Evolutionary conservation across 2,113 vertebrate genomes (phyloP), one percentile per base, ranked within the genome.

Genomic region (Tragulus kanchil): DNA sequence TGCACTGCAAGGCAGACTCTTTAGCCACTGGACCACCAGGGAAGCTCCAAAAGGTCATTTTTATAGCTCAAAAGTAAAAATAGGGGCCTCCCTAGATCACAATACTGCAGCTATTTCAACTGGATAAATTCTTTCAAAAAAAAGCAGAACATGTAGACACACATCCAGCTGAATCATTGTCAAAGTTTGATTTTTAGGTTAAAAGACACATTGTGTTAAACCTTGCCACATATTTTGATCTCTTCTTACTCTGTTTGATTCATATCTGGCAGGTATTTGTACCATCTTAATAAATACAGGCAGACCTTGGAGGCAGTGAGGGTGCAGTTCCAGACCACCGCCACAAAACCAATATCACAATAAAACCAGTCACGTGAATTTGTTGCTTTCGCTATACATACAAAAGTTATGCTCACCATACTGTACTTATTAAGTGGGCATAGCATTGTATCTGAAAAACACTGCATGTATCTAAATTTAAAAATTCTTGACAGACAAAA

Each of bases 71-170:
- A 59, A 10, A 61, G 5, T 71, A 82, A 1, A 69, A 23, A 92
- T 6, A 73, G 11, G 3, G 3, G 58, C 48, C 36, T 52, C 48
- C 25, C 3, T 11, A n/a, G n/a, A n/a, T n/a, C n/a, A n/a, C n/a
- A 36, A 36, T 36, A 36, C 36, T 36, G 36, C 36, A 36, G 36
- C 36, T 36, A 2, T 36, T 36, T 36, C 36, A 36, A 36, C 36
- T 36, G 36, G 36, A 36, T 36, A 36, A 36, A 36, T 36, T 36
- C 48, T 89, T 62, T 96, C 3, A 59, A 75, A 85, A 28, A 45
- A 11, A 52, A 73, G 16, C 2, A 10, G 25, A 36, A 82, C 12
- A 8, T 0, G 0, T 58, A 23, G 0, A 12, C 1, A 1, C 0
- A 23, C 17, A 36, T n/a, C n/a, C 8, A 62, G 3, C 5, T 13